These are phyloP conservation scores for Drosophila lacicola DNA, from an alignment of 2,888 invertebrate genomes.

Conservation along the genomic window DNA sequence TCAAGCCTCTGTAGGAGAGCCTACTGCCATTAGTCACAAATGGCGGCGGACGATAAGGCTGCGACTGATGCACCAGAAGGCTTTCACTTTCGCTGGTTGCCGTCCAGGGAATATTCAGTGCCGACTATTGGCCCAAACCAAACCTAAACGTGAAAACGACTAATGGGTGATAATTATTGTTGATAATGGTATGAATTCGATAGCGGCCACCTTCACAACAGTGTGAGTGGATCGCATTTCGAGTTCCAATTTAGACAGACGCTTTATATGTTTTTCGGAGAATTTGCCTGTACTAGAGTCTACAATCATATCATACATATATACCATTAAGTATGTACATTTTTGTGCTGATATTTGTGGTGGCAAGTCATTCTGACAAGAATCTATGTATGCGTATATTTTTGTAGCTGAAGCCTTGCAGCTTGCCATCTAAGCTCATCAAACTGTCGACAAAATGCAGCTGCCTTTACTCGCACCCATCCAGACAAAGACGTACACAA, in stretches of 20 bases:
- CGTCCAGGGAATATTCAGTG: constrained; percentile 9
- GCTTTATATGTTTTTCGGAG: constrained; percentile 3
- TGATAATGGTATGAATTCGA: constrained; percentile 45
- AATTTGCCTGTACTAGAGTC: too few relatives aligned
- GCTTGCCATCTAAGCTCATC: constrained; percentile 60
- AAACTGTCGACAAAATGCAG: constrained; percentile 73
- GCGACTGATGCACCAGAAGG: constrained; percentile 31
- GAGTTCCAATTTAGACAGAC: constrained; percentile 33
- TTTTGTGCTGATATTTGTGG: constrained; percentile 34
- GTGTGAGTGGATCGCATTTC: constrained; percentile 62
- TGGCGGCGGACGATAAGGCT: constrained; percentile 24
- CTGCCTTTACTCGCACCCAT: constrained; percentile 27
- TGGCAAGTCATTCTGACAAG: constrained; percentile 28
- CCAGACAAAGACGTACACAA: neutral
- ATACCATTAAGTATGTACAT: neutral
- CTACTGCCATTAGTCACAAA: constrained; percentile 45
- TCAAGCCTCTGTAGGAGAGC: constrained; percentile 4
- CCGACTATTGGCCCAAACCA: constrained; percentile 29
- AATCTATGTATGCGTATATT: constrained; percentile 15
- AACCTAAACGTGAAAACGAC: neutral
- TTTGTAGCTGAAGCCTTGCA: constrained; percentile 3
- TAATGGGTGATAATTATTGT: constrained; percentile 5
- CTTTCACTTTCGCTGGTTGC: constrained; percentile 55
- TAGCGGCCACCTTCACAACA: constrained; percentile 34
- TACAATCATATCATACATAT: too few relatives aligned